These are phyloP conservation scores for Callospermophilus lateralis DNA, from an alignment of 2,113 vertebrate genomes.

Conservation along the genomic window DNA sequence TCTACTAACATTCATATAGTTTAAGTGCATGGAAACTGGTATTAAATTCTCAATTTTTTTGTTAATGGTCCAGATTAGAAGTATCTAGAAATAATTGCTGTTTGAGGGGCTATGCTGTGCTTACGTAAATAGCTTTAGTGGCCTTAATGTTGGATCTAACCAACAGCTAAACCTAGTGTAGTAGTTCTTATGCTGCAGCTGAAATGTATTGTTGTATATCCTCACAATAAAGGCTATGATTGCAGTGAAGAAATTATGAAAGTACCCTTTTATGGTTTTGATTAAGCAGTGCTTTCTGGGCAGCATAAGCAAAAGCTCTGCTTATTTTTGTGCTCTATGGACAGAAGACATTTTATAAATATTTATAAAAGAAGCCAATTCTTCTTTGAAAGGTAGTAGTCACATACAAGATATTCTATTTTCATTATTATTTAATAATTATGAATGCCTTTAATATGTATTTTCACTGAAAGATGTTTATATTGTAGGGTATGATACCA, in stretches of 20 bases:
- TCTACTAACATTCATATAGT: not conserved
- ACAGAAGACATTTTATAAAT: slow-evolving; percentile 8
- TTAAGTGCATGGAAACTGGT: slow-evolving; percentile 3
- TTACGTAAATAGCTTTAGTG: not conserved
- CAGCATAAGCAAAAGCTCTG: not conserved
- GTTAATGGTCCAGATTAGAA: slow-evolving; percentile 17
- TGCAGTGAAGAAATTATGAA: slow-evolving; percentile 42
- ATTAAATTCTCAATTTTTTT: slow-evolving; percentile 30
- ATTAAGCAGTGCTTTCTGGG: slow-evolving; percentile 32
- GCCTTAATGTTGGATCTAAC: not conserved
- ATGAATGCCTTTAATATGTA: not conserved
- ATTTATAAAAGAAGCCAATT: not conserved
- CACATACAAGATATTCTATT: not conserved
- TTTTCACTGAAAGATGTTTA: slow-evolving; percentile 10
- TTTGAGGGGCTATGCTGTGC: not conserved
- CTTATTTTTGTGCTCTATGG: not conserved
- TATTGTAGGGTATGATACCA: not conserved
- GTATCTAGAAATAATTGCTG: slow-evolving; percentile 17
- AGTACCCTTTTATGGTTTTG: slow-evolving; percentile 36
- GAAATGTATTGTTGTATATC: not conserved
- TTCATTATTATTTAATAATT: not conserved
- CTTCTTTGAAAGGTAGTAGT: slow-evolving; percentile 27
- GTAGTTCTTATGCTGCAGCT: not conserved
- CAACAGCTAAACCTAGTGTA: not conserved
- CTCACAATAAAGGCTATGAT: not conserved